Percentiles rank a stretch among this genome's conserved stretches.
Evolutionary conservation across 2,113 vertebrate species (phyloP).

Genomic region (Chaetorhynchus papuensis): DNA sequence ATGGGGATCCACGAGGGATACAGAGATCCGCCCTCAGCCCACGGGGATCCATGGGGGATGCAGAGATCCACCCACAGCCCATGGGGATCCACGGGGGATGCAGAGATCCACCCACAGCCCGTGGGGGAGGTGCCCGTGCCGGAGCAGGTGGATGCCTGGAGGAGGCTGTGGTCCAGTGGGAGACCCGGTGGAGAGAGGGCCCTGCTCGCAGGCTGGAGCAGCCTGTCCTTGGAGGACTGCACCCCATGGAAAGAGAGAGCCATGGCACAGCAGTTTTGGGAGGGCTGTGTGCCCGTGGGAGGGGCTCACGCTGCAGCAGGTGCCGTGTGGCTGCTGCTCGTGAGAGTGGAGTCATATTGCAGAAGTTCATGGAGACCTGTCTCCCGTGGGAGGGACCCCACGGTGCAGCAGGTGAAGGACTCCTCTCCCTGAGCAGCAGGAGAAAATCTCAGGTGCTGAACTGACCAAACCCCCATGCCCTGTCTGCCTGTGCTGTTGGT

Average conservation of each 20-base stretch:
- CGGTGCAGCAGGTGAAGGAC: fast-evolving
- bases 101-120: neutral
- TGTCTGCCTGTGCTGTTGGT: neutral
- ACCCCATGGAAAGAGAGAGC: neutral
- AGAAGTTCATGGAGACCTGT: neutral
- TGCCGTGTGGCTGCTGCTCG: fast-evolving
- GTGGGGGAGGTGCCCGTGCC: neutral
- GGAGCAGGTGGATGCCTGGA: neutral
- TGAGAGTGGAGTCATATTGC: neutral
- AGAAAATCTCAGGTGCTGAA: neutral
- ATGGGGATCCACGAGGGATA: no score
- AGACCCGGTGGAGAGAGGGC: neutral
- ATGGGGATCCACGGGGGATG: no score
- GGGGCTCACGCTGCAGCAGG: fast-evolving
- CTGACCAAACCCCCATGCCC: neutral
- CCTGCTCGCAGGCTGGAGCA: neutral
- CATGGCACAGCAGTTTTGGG: neutral
- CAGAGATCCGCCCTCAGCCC: neutral
- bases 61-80: no score
- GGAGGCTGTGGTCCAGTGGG: neutral
- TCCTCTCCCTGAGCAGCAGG: neutral
- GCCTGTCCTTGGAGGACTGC: neutral
- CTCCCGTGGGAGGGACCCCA: neutral
- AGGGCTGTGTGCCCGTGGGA: no score
- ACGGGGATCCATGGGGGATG: no score